phyloP scores from a whole-genome alignment of 2,797 vertebrate genomes.

The Acrossocheilus wenchowensis region DNA sequence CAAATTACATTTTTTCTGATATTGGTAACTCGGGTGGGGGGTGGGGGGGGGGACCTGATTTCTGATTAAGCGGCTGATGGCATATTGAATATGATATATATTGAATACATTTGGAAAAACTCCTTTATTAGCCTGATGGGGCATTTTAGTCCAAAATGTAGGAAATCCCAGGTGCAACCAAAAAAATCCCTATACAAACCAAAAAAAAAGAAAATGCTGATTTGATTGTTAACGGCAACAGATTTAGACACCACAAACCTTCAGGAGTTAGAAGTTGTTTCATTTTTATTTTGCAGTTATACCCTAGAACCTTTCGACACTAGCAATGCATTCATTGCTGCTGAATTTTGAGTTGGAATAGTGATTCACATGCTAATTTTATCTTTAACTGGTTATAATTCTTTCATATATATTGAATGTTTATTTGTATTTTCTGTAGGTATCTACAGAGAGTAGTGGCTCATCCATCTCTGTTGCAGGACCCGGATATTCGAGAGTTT shows the following conservation, averaged over 20 bases:
- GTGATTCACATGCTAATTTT: not conserved
- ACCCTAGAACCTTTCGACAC: not conserved
- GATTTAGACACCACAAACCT: not conserved
- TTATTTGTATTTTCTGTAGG: slow-evolving; percentile 68
- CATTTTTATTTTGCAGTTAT: not conserved
- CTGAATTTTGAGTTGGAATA: not conserved
- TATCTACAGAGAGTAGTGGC: slow-evolving; percentile 91
- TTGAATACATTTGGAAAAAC: not conserved
- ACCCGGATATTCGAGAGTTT: slow-evolving; percentile 94
- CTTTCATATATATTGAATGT: not conserved
- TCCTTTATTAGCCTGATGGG: not conserved
- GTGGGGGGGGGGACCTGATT: not conserved
- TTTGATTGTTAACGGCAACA: not conserved
- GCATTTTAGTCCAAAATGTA: not conserved
- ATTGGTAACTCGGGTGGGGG: not conserved
- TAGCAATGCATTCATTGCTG: not conserved
- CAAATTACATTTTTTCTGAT: not conserved
- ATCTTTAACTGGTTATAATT: not conserved
- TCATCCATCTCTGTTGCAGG: slow-evolving; percentile 91
- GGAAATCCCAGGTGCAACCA: not conserved
- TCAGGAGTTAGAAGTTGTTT: not conserved
- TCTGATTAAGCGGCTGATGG: not conserved
- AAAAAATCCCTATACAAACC: not conserved
- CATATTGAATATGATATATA: not conserved
- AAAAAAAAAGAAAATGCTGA: not conserved